Conservation (phyloP, 2,888 invertebrate species). For the Poecilobothrus nobilitatus region DNA sequence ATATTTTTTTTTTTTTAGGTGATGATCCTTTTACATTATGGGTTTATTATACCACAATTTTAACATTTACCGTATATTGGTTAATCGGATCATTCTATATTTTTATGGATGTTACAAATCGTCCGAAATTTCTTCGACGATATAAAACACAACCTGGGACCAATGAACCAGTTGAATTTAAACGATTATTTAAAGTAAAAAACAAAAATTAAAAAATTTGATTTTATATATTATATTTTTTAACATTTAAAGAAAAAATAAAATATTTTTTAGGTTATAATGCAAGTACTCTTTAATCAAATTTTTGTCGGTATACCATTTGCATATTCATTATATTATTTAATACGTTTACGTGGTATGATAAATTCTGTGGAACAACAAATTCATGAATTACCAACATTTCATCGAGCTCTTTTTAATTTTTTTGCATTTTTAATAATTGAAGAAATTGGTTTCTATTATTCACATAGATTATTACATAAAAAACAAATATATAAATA, state of each 20-base stretch:
- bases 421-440: constrained; percentile 62
- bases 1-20: constrained; percentile 28
- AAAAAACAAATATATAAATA: constrained; percentile 64
- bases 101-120: constrained; percentile 62
- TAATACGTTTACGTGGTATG: constrained; percentile 60
- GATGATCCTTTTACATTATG: constrained; percentile 59
- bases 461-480: constrained; percentile 73
- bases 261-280: constrained; percentile 50
- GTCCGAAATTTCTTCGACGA: constrained; percentile 58
- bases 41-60: constrained; percentile 53
- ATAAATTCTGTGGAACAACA: constrained; percentile 38
- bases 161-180: constrained; percentile 63
- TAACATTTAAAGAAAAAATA: no score
- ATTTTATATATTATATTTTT: constrained; percentile 15
- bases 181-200: constrained; percentile 50
- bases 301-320: constrained; percentile 59
- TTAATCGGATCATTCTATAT: constrained; percentile 65
- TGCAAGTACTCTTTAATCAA: constrained; percentile 65
- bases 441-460: constrained; percentile 77
- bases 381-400: constrained; percentile 62
- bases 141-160: constrained; percentile 78
- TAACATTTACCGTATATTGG: constrained; percentile 66
- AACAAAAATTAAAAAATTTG: constrained; percentile 8
- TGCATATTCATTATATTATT: constrained; percentile 51
- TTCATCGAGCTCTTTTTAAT: constrained; percentile 66